Conservation (phyloP, 1,140 invertebrate genomes). For the Papilio polytes region DNA sequence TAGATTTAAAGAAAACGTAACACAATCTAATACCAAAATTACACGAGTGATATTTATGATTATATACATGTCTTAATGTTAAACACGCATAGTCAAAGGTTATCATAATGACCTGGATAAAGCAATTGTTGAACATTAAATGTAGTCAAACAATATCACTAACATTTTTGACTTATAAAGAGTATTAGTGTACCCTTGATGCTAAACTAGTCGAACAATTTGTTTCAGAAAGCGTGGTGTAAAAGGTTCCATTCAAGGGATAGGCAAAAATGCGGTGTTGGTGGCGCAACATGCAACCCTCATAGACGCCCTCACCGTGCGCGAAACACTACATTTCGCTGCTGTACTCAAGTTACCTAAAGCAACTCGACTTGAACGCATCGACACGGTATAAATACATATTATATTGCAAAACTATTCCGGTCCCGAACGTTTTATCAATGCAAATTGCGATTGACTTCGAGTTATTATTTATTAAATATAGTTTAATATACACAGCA, state of each 20-base stretch:
- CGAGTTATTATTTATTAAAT: not conserved
- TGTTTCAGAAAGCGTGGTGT: slow-evolving; percentile 70
- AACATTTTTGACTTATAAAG: not conserved
- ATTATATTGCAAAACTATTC: not conserved
- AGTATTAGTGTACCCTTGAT: not conserved
- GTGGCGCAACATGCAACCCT: slow-evolving; percentile 89
- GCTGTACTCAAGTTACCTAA: slow-evolving; percentile 86
- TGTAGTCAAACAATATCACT: not conserved
- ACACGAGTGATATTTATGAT: not conserved
- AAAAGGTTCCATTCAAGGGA: slow-evolving; percentile 60
- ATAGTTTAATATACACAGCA: not conserved
- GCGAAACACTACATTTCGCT: slow-evolving; percentile 87
- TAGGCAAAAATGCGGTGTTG: slow-evolving; percentile 78
- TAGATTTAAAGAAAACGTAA: not conserved
- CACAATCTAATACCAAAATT: not conserved
- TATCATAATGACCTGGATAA: slow-evolving; percentile 4
- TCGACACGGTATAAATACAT: slow-evolving; percentile 51
- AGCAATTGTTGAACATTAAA: not conserved
- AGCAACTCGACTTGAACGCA: slow-evolving; percentile 49
- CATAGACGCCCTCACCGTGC: slow-evolving; percentile 86
- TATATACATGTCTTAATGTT: not conserved
- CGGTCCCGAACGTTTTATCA: not conserved
- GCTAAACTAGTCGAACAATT: not conserved
- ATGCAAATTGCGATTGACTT: not conserved
- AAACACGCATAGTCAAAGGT: not conserved